phyloP scores from a whole-genome alignment of 2,888 invertebrate species.

The Acrocyrtus sp. region DNA sequence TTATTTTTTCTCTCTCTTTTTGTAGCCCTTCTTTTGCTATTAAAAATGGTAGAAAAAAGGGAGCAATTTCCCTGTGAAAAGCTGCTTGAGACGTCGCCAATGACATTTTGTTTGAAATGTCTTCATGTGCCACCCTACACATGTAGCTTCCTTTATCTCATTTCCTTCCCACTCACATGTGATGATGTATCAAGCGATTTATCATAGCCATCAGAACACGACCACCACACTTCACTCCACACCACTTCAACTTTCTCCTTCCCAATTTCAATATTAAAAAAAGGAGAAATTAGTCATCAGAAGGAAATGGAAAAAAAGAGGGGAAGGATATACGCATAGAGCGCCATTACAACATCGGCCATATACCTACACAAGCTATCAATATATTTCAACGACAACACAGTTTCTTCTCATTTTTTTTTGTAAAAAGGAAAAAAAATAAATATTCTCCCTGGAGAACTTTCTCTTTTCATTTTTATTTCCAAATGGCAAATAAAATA shows the following conservation, averaged over 20 bases:
- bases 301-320: not conserved
- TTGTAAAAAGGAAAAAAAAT: not conserved
- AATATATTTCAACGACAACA: not conserved
- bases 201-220: too few species aligned
- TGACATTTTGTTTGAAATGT: conserved; percentile 13
- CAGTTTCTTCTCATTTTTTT: not conserved
- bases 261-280: not conserved
- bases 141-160: too few species aligned
- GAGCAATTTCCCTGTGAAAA: not conserved
- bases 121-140: not conserved
- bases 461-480: not conserved
- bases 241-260: not conserved
- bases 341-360: too few species aligned
- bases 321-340: too few species aligned
- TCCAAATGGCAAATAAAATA: not conserved
- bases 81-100: not conserved
- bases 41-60: not conserved
- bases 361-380: too few species aligned
- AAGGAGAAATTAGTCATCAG: not conserved
- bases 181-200: not conserved
- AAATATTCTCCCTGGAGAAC: not conserved
- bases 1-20: not conserved
- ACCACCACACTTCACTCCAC: too few species aligned
- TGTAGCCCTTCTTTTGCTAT: not conserved
- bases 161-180: too few species aligned